A percentile compares a stretch with the other conserved stretches of the same genome.
These are phyloP conservation scores for Uloborus plumipes DNA, from an alignment of 2,888 invertebrate species.

Conservation along the genomic window DNA sequence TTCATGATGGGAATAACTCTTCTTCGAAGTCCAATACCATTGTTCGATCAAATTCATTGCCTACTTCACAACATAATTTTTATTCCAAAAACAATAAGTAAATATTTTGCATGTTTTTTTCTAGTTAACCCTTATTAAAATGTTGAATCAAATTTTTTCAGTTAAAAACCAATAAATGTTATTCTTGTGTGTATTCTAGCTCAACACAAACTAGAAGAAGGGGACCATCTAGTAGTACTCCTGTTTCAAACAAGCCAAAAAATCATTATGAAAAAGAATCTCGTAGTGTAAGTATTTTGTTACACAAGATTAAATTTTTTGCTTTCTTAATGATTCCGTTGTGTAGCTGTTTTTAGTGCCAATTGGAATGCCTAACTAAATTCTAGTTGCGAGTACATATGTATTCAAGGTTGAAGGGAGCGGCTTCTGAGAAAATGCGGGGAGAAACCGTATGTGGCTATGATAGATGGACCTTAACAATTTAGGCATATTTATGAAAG, in stretches of 20 bases:
- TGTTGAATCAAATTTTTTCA: too few relatives aligned
- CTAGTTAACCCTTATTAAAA: neutral
- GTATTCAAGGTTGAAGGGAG: too few relatives aligned
- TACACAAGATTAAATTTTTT: too few relatives aligned
- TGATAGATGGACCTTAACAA: too few relatives aligned
- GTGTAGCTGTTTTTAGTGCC: too few relatives aligned
- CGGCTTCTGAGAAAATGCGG: too few relatives aligned
- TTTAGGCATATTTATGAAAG: too few relatives aligned
- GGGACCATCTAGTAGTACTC: constrained; percentile 13
- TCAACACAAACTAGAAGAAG: constrained; percentile 27
- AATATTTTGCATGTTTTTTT: neutral
- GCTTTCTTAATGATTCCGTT: too few relatives aligned
- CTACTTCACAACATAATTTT: constrained; percentile 33
- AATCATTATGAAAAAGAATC: constrained; percentile 20
- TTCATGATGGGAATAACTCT: constrained; percentile 18
- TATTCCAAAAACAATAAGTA: constrained; percentile 38
- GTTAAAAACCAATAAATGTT: too few relatives aligned
- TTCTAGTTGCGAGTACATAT: too few relatives aligned
- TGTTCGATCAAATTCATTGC: constrained; percentile 44
- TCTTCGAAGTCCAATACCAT: constrained; percentile 19
- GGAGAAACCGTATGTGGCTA: too few relatives aligned
- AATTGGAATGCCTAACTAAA: too few relatives aligned
- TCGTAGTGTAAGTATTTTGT: constrained; percentile 29
- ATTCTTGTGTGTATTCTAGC: constrained; percentile 14
- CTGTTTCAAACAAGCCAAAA: constrained; percentile 25